Conservation (phyloP, 1,140 invertebrate genomes). For the Drosophila miranda region DNA sequence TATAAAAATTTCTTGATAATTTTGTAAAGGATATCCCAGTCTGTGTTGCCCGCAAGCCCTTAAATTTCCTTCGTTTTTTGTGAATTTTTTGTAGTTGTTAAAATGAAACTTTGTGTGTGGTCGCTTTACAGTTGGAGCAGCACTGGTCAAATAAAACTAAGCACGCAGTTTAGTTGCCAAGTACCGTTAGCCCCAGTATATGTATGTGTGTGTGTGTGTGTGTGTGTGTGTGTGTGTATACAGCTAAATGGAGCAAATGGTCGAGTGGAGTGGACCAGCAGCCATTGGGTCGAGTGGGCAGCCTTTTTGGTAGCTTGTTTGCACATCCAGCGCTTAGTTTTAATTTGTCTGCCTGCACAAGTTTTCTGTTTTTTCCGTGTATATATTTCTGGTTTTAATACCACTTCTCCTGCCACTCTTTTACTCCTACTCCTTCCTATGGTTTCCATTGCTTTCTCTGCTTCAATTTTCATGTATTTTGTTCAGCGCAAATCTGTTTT, state of each 20-base stretch:
- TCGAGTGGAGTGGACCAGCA: conserved; percentile 54
- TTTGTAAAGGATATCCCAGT: too few species aligned
- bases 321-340: conserved; percentile 75
- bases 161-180: conserved; percentile 42
- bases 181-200: conserved; percentile 7
- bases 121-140: conserved; percentile 62
- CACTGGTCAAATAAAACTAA: conserved; percentile 62
- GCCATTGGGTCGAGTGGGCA: too few species aligned
- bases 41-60: too few species aligned
- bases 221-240: conserved; percentile 36
- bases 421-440: conserved; percentile 11
- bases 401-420: conserved; percentile 1
- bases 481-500: conserved; percentile 63
- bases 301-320: conserved; percentile 54
- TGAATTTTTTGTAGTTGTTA: conserved; percentile 5
- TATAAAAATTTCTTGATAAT: too few species aligned
- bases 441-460: neutral
- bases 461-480: conserved; percentile 53
- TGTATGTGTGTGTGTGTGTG: conserved; percentile 2
- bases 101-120: conserved; percentile 35
- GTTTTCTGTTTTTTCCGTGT: conserved; percentile 33
- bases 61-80: neutral
- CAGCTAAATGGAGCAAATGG: conserved; percentile 77
- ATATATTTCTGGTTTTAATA: conserved; percentile 28
- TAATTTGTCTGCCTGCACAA: conserved; percentile 69